A percentile compares a stretch with the other conserved stretches of the same genome.
phyloP scores from a whole-genome alignment of 2,797 vertebrate species.

The Hydrocynus forskahlii region DNA sequence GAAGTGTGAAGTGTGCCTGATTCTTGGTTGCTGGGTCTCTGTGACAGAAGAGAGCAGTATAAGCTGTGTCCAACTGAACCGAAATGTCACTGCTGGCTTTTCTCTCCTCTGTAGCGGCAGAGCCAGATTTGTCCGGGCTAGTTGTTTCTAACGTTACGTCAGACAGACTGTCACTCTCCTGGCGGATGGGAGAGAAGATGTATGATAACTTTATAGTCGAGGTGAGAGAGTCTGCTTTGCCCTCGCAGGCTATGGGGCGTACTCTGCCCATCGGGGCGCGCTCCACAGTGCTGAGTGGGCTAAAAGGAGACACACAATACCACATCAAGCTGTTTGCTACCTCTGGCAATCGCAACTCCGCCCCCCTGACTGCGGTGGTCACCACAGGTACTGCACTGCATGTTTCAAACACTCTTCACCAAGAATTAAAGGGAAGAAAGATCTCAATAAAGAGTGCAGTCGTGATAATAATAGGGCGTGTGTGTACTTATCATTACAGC shows the following conservation, averaged over 20 bases:
- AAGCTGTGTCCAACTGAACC: neutral
- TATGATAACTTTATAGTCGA: conserved; percentile 89
- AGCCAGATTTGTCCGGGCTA: conserved; percentile 87
- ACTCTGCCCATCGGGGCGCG: conserved; percentile 71
- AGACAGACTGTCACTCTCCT: conserved; percentile 83
- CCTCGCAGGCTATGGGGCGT: conserved; percentile 80
- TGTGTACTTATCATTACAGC: no score
- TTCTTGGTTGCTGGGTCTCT: neutral
- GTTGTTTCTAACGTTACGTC: conserved; percentile 86
- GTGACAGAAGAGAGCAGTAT: conserved; percentile 2
- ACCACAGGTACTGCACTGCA: conserved; percentile 81
- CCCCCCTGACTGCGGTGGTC: conserved; percentile 76
- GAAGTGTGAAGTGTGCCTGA: neutral
- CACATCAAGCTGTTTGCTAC: conserved; percentile 83
- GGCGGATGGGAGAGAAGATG: conserved; percentile 79
- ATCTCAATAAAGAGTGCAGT: neutral
- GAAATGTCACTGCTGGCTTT: conserved; percentile 62
- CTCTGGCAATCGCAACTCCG: conserved; percentile 72
- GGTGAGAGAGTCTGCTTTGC: conserved; percentile 84
- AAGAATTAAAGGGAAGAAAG: neutral
- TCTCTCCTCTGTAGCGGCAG: conserved; percentile 75
- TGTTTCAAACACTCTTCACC: neutral
- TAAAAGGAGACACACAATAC: conserved; percentile 83
- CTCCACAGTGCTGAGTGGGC: conserved; percentile 78
- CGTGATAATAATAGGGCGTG: no score